Evolutionary conservation across 2,797 vertebrate species (phyloP), one percentile per base, ranked within the genome.

Genomic region (Carcharodon carcharias): DNA sequence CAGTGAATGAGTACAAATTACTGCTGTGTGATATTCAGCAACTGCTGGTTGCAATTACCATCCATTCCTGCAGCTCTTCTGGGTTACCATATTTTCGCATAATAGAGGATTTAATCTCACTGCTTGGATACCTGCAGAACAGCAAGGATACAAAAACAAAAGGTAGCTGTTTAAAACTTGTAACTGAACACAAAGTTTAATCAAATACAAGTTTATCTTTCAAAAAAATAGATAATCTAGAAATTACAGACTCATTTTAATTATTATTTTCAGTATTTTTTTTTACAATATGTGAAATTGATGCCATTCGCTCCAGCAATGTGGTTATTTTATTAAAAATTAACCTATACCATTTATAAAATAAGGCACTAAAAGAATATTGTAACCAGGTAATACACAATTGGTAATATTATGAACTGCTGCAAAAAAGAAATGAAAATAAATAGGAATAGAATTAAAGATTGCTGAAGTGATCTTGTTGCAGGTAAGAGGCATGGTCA

Each of bases 51-150:
- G 98, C 99, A 9, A 98, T 99, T 97, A 99, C 99, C 80, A 99
- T 99, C 97, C 99, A 99, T 97, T 99, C 99, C 97, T 99, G 99
- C 98, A 99, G 99, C 97, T 99, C 99, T 92, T 99, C 99, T 3
- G 99, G 99, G 96, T 98, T 98, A 96, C 99, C 99, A n/a, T 99
- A 99, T 97, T 99, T 99, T 97, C 98, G 99, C 97, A 99, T 99
- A 97, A 99, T 99, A 96, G 99, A 99, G 97, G 99, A 99, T 97
- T 98, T 99, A 96, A 98, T 99, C 97, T 98, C 99, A 58, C 97
- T 99, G 96, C 98, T 99, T 96, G 99, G 99, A 96, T 98, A 99
- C 97, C 98, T 99, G 98, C 99, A 99, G 97, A 99, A 98, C 88
- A 99, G 99, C 98, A 99, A 98, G 98, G 99, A 99, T 97, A 97